Evolutionary conservation across 2,888 invertebrate genomes (phyloP).

Genomic region (Andrena camellia): DNA sequence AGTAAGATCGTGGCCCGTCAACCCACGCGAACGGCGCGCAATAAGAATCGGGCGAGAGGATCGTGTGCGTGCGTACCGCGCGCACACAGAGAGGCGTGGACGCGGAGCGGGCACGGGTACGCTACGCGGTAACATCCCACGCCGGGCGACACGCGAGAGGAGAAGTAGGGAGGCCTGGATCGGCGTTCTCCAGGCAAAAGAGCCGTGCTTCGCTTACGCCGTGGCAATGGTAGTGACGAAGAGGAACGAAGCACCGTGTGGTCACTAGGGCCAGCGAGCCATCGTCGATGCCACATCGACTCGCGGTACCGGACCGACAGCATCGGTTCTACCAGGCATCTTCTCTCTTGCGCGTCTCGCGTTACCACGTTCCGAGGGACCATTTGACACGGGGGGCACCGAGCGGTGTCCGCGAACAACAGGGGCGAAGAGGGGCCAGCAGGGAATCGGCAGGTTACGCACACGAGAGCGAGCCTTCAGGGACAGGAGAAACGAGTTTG

Average conservation of each 20-base stretch:
- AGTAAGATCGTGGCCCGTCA: not conserved
- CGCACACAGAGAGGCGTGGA: not conserved
- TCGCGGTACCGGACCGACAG: conserved; percentile 75
- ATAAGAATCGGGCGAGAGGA: conserved; percentile 17
- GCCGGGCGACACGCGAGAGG: conserved; percentile 45
- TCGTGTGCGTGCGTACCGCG: not conserved
- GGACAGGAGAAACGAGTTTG: conserved; percentile 66
- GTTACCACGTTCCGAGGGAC: not conserved
- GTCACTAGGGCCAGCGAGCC: conserved; percentile 73
- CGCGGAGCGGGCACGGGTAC: not conserved
- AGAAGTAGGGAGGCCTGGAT: conserved; percentile 61
- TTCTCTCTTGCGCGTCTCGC: not conserved
- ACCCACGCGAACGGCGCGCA: conserved; percentile 16
- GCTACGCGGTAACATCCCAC: conserved; percentile 50
- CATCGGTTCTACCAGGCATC: conserved; percentile 55
- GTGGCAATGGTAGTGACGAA: conserved; percentile 63
- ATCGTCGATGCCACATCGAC: conserved; percentile 75
- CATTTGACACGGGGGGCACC: not conserved
- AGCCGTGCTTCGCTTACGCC: conserved; percentile 50
- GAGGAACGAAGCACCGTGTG: conserved; percentile 64
- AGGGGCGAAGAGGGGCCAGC: conserved; percentile 4
- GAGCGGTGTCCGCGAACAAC: not conserved
- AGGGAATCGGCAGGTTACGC: conserved; percentile 20
- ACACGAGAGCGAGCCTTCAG: conserved; percentile 9
- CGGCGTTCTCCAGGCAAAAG: conserved; percentile 73